Evolutionary conservation across 2,888 invertebrate genomes (phyloP).

Genomic region (Lepidochitona cinerea): DNA sequence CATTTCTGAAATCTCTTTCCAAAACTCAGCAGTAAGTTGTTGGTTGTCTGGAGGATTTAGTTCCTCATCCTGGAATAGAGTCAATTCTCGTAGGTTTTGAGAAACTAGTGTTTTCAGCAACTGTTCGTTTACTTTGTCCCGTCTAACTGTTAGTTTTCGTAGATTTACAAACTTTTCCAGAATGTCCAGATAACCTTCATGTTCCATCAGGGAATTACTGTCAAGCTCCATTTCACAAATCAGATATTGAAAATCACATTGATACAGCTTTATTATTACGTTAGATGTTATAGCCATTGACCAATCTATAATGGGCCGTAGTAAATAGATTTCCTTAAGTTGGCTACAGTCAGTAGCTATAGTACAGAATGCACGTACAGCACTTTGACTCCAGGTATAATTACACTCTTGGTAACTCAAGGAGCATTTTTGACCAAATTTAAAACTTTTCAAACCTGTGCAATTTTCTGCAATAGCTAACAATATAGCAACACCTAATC

Average conservation of each 20-base stretch:
- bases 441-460: slow-evolving; percentile 31
- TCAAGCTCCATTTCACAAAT: slow-evolving; percentile 40
- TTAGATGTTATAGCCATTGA: slow-evolving; percentile 31
- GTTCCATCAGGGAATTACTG: slow-evolving; percentile 36
- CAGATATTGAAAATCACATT: slow-evolving; percentile 25
- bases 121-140: slow-evolving; percentile 44
- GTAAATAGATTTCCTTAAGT: slow-evolving; percentile 25
- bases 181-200: slow-evolving; percentile 36
- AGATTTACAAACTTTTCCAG: slow-evolving; percentile 36
- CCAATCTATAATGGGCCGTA: slow-evolving; percentile 38
- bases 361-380: slow-evolving; percentile 30
- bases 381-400: slow-evolving; percentile 31
- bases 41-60: slow-evolving; percentile 32
- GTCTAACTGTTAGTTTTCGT: slow-evolving; percentile 30
- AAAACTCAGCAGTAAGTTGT: slow-evolving; percentile 35
- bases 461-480: slow-evolving; percentile 39
- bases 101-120: slow-evolving; percentile 34
- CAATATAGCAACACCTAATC: slow-evolving; percentile 36
- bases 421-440: slow-evolving; percentile 30
- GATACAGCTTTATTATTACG: slow-evolving; percentile 22
- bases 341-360: slow-evolving; percentile 30
- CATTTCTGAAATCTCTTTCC: slow-evolving; percentile 35
- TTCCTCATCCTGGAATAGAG: slow-evolving; percentile 45
- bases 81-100: slow-evolving; percentile 35
- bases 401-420: slow-evolving; percentile 18